phyloP scores from a whole-genome alignment of 2,888 invertebrate genomes.

The Steromphala cineraria region DNA sequence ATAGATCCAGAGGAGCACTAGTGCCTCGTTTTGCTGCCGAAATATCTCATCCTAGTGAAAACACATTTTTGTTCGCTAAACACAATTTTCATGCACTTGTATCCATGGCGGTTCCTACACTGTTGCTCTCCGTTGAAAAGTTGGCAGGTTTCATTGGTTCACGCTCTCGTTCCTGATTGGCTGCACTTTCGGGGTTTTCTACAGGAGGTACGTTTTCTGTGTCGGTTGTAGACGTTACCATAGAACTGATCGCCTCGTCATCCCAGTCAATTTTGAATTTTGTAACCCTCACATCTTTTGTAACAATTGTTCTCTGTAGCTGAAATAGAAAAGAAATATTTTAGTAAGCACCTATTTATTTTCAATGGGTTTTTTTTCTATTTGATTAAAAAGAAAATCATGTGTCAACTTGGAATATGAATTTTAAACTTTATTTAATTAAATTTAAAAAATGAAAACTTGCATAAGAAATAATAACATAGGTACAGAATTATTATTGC shows the following conservation, averaged over 20 bases:
- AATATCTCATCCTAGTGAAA: background rate
- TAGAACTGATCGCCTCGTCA: constrained; percentile 46
- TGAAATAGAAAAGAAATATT: constrained; percentile 52
- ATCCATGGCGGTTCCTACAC: constrained; percentile 38
- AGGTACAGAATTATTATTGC: too few relatives aligned
- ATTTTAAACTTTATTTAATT: too few relatives aligned
- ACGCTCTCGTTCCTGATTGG: constrained; percentile 55
- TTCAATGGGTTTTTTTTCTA: too few relatives aligned
- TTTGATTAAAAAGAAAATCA: too few relatives aligned
- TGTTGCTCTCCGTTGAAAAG: constrained; percentile 34
- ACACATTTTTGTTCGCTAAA: background rate
- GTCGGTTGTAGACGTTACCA: constrained; percentile 33
- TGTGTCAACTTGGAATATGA: too few relatives aligned
- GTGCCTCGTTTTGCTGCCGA: background rate
- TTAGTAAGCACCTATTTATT: too few relatives aligned
- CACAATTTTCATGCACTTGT: background rate
- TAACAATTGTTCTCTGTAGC: constrained; percentile 87
- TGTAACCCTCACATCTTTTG: constrained; percentile 94
- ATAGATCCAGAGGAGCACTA: background rate
- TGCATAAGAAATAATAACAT: too few relatives aligned
- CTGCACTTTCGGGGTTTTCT: constrained; percentile 55
- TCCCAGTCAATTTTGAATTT: constrained; percentile 98
- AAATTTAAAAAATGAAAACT: too few relatives aligned
- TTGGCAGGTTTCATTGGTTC: constrained; percentile 32
- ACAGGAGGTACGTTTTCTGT: constrained; percentile 60